Conservation (phyloP, 2,888 invertebrate species). For the Drosophila algonquin region DNA sequence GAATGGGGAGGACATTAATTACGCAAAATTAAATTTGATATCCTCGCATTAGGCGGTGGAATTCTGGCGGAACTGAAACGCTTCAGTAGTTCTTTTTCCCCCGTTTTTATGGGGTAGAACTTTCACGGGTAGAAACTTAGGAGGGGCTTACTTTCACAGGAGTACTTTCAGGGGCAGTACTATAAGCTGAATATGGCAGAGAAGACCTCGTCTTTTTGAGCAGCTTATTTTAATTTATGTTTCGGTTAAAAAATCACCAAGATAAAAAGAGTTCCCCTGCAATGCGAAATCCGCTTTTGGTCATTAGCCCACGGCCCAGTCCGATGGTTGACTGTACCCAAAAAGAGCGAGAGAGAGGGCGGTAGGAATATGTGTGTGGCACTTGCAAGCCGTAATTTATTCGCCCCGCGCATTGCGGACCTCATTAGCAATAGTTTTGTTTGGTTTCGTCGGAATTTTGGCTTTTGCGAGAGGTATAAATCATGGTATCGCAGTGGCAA, state of each 20-base stretch:
- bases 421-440: constrained; percentile 68
- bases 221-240: constrained; percentile 75
- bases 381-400: constrained; percentile 25
- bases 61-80: constrained; percentile 32
- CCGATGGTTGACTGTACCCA: constrained; percentile 34
- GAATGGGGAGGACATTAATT: constrained; percentile 63
- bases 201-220: constrained; percentile 7
- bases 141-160: not conserved
- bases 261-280: constrained; percentile 60
- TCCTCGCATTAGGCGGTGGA: constrained; percentile 66
- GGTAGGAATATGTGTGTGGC: not conserved
- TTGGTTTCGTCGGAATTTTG: constrained; percentile 39
- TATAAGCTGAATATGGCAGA: not conserved
- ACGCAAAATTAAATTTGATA: constrained; percentile 78
- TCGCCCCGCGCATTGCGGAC: constrained; percentile 36
- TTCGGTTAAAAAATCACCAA: constrained; percentile 42
- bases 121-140: not conserved
- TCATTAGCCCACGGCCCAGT: constrained; percentile 55
- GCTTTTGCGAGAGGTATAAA: constrained; percentile 33
- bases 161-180: constrained; percentile 5
- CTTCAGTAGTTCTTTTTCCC: constrained; percentile 13
- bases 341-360: not conserved
- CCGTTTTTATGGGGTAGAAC: not conserved
- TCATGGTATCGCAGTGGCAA: constrained; percentile 32
- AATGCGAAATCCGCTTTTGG: constrained; percentile 61